A percentile compares a stretch with the other conserved stretches of the same genome.
These are phyloP conservation scores for Falco naumanni DNA, from an alignment of 2,797 vertebrate genomes.

Conservation along the genomic window DNA sequence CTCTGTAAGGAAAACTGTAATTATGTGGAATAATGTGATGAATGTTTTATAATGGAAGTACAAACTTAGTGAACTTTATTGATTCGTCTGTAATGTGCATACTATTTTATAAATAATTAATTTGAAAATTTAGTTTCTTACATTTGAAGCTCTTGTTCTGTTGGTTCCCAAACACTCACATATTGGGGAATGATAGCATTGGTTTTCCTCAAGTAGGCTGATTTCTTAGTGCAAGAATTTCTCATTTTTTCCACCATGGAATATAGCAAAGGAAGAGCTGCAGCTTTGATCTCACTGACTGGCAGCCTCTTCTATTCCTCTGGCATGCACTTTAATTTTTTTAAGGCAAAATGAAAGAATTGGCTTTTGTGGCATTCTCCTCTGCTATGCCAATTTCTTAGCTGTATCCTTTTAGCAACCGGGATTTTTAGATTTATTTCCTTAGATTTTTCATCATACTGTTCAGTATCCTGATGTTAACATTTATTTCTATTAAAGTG, in stretches of 20 bases:
- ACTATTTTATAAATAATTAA: not conserved
- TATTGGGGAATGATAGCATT: not conserved
- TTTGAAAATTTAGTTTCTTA: not conserved
- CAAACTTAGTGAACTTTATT: not conserved
- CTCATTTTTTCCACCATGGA: not conserved
- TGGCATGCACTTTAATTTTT: not conserved
- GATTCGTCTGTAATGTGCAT: not conserved
- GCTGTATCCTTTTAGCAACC: not conserved
- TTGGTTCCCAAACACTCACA: not conserved
- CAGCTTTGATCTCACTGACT: conserved; percentile 32
- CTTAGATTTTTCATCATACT: conserved; percentile 7
- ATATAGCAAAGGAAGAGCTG: not conserved
- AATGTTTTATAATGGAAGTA: not conserved
- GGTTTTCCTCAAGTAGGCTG: not conserved
- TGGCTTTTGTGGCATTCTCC: not conserved
- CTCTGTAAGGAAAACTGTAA: not conserved
- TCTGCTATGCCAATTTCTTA: conserved; percentile 15
- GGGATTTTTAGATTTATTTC: not conserved
- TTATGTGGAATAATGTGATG: not conserved
- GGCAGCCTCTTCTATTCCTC: not conserved
- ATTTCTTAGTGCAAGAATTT: not conserved
- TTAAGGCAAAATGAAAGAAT: not conserved
- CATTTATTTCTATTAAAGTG: not conserved
- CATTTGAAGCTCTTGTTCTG: not conserved
- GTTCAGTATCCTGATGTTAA: not conserved